Evolutionary conservation across 2,888 invertebrate genomes (phyloP).

Genomic region (Cyclophora punctaria): DNA sequence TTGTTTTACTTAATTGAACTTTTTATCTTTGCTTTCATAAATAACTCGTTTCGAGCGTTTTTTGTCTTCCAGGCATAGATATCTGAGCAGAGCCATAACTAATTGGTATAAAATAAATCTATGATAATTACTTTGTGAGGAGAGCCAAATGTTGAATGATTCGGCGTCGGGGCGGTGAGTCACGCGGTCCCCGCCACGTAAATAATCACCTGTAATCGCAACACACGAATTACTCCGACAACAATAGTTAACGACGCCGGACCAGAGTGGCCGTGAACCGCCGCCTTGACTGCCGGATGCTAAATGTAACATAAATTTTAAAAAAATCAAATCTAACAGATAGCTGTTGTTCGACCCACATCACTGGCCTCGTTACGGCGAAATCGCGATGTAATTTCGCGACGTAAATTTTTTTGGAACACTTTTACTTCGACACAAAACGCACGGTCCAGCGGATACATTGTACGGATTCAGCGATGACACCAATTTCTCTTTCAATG

Average conservation of each 20-base stretch:
- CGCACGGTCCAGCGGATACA: constrained; percentile 43
- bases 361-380: constrained; percentile 65
- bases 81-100: neutral
- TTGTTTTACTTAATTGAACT: too few relatives aligned
- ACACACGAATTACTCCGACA: constrained; percentile 21
- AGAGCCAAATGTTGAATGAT: too few relatives aligned
- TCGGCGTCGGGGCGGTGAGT: constrained; percentile 2
- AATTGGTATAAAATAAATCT: neutral
- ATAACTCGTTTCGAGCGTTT: too few relatives aligned
- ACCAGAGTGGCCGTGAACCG: constrained; percentile 51
- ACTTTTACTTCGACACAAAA: constrained; percentile 69
- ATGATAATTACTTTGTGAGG: neutral
- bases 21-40: too few relatives aligned
- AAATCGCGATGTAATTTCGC: constrained; percentile 75
- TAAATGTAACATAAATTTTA: constrained; percentile 41
- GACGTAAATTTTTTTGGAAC: constrained; percentile 69
- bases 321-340: constrained; percentile 55
- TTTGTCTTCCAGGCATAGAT: too few relatives aligned
- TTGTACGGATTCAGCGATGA: constrained; percentile 55
- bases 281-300: constrained; percentile 41
- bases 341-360: constrained; percentile 72
- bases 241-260: constrained; percentile 26
- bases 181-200: constrained; percentile 19
- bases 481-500: constrained; percentile 73
- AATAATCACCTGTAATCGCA: constrained; percentile 24